phyloP scores from a whole-genome alignment of 2,888 invertebrate genomes.

The Bugulina stolonifera region DNA sequence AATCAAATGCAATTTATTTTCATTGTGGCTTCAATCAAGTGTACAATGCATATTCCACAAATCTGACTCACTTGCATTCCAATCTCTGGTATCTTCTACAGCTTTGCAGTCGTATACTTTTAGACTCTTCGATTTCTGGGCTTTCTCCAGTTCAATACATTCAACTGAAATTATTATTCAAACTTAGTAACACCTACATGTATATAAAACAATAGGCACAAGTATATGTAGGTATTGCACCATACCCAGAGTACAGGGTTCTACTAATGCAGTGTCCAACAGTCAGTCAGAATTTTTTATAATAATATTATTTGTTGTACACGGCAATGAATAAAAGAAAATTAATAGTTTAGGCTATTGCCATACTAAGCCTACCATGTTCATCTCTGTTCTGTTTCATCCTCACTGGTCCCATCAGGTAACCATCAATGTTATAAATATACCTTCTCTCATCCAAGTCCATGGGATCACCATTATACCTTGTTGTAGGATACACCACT shows the following conservation, averaged over 20 bases:
- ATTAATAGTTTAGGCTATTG: not conserved
- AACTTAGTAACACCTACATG: too few species aligned
- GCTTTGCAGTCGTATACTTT: conserved; percentile 3
- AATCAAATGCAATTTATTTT: too few species aligned
- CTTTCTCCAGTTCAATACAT: conserved; percentile 1
- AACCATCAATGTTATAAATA: not conserved
- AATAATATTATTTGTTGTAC: not conserved
- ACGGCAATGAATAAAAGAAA: not conserved
- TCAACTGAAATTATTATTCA: conserved; percentile 17
- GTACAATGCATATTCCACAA: too few species aligned
- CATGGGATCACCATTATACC: conserved; percentile 2
- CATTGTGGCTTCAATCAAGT: too few species aligned
- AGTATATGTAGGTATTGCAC: too few species aligned
- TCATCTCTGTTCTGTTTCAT: conserved; percentile 23
- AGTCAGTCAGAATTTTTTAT: too few species aligned
- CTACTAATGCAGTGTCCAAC: too few species aligned
- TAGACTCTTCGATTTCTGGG: not conserved
- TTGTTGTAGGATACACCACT: not conserved
- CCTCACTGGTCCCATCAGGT: conserved; percentile 15
- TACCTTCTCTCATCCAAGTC: not conserved
- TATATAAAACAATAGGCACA: too few species aligned
- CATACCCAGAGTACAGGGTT: too few species aligned
- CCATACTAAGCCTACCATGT: not conserved
- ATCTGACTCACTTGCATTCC: conserved; percentile 19
- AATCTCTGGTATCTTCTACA: conserved; percentile 1